A percentile compares a stretch with the other conserved stretches of the same genome.
Conservation (phyloP, 2,113 vertebrate genomes). For the Cephalopterus ornatus region DNA sequence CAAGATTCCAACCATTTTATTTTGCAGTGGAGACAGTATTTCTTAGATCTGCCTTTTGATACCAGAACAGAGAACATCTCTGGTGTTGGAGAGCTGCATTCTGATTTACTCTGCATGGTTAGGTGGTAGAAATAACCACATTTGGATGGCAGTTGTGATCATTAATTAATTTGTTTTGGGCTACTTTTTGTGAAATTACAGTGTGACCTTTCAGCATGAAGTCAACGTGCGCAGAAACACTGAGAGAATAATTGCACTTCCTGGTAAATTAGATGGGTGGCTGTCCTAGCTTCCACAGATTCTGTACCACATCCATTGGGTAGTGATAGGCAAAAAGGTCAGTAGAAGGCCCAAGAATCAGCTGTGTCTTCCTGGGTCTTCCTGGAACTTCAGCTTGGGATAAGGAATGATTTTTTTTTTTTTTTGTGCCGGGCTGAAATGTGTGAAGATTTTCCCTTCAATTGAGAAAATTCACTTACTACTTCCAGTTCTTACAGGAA, state of each 20-base stretch:
- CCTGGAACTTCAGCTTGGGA: neutral
- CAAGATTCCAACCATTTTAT: neutral
- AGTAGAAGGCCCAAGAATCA: neutral
- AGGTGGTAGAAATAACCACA: neutral
- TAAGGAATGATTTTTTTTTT: neutral
- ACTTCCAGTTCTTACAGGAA: neutral
- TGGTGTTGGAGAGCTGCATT: neutral
- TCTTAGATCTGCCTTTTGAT: neutral
- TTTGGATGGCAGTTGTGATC: neutral
- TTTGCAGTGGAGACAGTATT: neutral
- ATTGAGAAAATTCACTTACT: neutral
- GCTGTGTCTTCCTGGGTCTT: neutral
- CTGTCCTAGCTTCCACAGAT: neutral
- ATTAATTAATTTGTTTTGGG: neutral
- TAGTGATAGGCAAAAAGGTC: neutral
- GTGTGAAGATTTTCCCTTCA: neutral
- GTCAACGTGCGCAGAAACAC: neutral
- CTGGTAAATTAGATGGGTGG: neutral
- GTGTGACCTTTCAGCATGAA: neutral
- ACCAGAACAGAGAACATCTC: neutral
- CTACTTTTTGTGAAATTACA: neutral
- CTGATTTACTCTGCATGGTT: neutral
- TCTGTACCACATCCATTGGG: rapidly evolving
- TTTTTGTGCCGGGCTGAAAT: neutral
- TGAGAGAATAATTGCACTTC: neutral